Evolutionary conservation across 1,140 invertebrate species (phyloP), one percentile per base, ranked within the genome.

Genomic region (Achatina immaculata): DNA sequence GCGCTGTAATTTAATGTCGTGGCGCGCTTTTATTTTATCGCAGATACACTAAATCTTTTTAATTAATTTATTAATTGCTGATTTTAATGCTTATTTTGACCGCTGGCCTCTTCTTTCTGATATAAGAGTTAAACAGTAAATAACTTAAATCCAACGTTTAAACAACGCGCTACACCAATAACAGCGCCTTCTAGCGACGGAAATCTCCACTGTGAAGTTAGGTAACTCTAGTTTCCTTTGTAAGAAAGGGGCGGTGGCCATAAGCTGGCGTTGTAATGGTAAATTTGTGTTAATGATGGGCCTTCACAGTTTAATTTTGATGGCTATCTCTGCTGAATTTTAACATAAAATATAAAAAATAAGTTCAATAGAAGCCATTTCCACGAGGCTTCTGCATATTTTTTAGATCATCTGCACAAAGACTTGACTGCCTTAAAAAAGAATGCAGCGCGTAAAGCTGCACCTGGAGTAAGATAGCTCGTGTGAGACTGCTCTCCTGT

Each of bases 111-210:
- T n/a, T n/a, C n/a, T n/a, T n/a, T n/a, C n/a, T n/a, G n/a, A n/a
- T n/a, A n/a, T n/a, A n/a, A n/a, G n/a, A n/a, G n/a, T n/a, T n/a
- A 16, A 40, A 1, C 2, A 19, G 1, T 31, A n/a, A n/a, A 45
- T 38, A 65, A 62, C 21, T 19, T 1, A 38, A 28, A 40, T 24
- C 62, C 1, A 28, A 76, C 0, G 9, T 45, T 76, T 76, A 58
- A 76, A 76, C n/a, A 24, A 76, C 74, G 74, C 74, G 74, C 74
- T 76, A 42, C 31, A 62, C 74, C 24, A 62, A 76, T 76, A 62
- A 76, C 74, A 76, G 74, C 74, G 74, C 74, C 74, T 62, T 76
- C 74, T 34, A 58, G 74, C 74, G 74, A 62, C 74, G 40, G 51
- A 9, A 65, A 55, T 76, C 55, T 58, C 31, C 51, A 3, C n/a